Evolutionary conservation across 1,140 invertebrate genomes (phyloP), one percentile per base, ranked within the genome.

Genomic region (Drosophila pseudoananassae): DNA sequence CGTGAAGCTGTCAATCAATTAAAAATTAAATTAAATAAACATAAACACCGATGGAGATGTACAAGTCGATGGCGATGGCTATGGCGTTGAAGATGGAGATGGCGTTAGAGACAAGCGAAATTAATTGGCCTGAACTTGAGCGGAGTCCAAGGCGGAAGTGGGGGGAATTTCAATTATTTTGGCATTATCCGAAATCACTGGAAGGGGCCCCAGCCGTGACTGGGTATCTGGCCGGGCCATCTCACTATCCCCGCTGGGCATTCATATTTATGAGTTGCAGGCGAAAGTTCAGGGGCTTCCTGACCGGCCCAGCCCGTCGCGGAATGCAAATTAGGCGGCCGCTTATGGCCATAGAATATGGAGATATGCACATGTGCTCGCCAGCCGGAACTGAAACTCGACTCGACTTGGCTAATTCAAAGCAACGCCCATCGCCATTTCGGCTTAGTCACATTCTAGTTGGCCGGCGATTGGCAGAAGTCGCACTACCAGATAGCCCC

Each of bases 1-100:
- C 74, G 83, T 82, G 78, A 82, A 87, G 74, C 66, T 51, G 78
- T 78, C 78, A 87, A 88, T 85, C 82, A 85, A 85, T 85, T 85
- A 85, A 85, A 84, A 87, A 85, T 69, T 70, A 70, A 70, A 70
- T 71, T 58, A 55, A 70, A 51, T 70, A 71, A 71, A 71, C 65
- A 71, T 25, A 70, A 45, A 38, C 53, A 31, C 6, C 12, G 17
- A 40, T 27, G 52, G 27, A 33, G 51, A 55, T 55, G 45, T 27
- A 29, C 55, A 51, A 38, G 61, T 33, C 3, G 51, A 33, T 64
- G 49, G 17, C 3, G 58, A 54, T 55, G 64, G 54, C 10, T 27
- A 31, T 51, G 47, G 31, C n/a, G 29, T 29, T 60, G 47, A 9
- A 17, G 33, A 14, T 61, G 50, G 51, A 47, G 65, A 68, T 68